Evolutionary conservation across 2,888 invertebrate genomes (phyloP).

Genomic region (Mesoligia furuncula): DNA sequence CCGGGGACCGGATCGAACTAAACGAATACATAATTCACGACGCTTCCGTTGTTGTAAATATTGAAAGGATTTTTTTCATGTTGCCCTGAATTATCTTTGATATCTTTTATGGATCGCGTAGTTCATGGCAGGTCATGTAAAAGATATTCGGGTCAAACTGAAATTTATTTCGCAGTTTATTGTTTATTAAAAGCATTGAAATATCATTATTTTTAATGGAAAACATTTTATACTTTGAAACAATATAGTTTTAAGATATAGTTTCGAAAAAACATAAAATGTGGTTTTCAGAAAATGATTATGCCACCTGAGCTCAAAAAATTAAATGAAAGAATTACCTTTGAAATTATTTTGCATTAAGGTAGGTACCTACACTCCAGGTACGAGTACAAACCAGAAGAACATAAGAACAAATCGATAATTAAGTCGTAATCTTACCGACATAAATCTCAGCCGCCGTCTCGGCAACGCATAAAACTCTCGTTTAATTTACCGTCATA

Average conservation of each 20-base stretch:
- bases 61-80: conserved; percentile 66
- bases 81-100: conserved; percentile 60
- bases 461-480: conserved; percentile 74
- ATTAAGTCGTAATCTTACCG: conserved; percentile 32
- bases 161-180: conserved; percentile 19
- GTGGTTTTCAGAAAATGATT: background rate
- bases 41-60: conserved; percentile 71
- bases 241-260: background rate
- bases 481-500: conserved; percentile 81
- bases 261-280: background rate
- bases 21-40: conserved; percentile 74
- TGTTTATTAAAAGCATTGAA: background rate
- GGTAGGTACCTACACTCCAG: background rate
- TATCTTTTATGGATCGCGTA: conserved; percentile 58
- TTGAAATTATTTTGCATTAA: conserved; percentile 3
- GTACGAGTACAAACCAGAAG: background rate
- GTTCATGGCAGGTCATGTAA: conserved; percentile 42
- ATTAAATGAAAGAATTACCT: background rate
- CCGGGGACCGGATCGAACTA: conserved; percentile 57
- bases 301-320: background rate
- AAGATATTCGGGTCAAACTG: conserved; percentile 35
- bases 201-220: background rate
- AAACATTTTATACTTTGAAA: background rate
- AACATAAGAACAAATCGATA: conserved; percentile 45
- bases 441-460: conserved; percentile 73